Evolutionary conservation across 2,797 vertebrate genomes (phyloP), one percentile per base, ranked within the genome.

Genomic region (Hippoglossus hippoglossus): DNA sequence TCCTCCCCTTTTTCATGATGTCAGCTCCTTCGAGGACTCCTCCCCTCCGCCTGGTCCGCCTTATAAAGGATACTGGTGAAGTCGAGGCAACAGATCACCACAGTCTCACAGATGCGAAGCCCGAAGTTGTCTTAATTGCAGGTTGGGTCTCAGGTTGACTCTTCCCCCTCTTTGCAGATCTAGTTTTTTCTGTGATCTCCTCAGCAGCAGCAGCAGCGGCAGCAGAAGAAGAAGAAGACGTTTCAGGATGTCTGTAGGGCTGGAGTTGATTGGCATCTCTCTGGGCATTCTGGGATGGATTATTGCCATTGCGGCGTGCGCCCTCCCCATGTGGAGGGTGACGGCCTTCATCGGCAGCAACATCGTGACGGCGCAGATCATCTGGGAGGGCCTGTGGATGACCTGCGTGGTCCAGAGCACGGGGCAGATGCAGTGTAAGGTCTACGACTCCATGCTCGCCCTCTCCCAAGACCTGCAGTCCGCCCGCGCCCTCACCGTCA

Each of bases 371-470:
- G 95, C 96, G 1, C 96, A 98, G 94, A 95, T 92, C 88, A 94
- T 94, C 82, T 97, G 96, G 96, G 95, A 97, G 67, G 96, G 96
- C 18, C 92, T 97, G 73, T 97, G 96, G 96, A 97, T 97, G 96
- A 94, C 92, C 71, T 97, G 96, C 22, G 96, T 96, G 88, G 95
- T 96, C 22, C 96, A 96, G 93, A 97, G 96, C 90, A 97, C 96
- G 0, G 96, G 96, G 0, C 96, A 97, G 89, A 96, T 96, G 95
- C 96, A 96, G 79, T 97, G 96, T 51, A 97, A 96, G 87, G 91
- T 96, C 71, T 96, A 97, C 31, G 96, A 97, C 89, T 97, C 96
- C 65, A 94, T 97, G 92, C 91, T 97, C 26, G 93, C 95, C 0
- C 93, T 98, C 62, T 92, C 94, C 0, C 95, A 95, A 66, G 97